These are phyloP conservation scores for Hermetia illucens DNA, from an alignment of 1,140 invertebrate species.

Conservation along the genomic window DNA sequence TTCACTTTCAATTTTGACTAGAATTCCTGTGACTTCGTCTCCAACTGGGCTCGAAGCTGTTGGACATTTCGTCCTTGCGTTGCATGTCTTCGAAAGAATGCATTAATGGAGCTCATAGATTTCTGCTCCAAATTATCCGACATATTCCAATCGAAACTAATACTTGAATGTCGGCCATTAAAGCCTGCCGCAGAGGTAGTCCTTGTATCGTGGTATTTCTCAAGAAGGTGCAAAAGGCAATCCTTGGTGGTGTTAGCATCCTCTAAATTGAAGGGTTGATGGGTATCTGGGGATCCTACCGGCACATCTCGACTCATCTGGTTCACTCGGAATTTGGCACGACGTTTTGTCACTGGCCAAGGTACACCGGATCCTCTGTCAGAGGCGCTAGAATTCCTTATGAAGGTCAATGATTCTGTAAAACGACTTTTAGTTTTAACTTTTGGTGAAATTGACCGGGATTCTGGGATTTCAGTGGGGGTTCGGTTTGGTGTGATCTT, in stretches of 20 bases:
- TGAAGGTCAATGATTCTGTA: slow-evolving; percentile 28
- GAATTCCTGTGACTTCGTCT: slow-evolving; percentile 20
- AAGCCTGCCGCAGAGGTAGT: slow-evolving; percentile 15
- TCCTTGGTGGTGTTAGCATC: slow-evolving; percentile 54
- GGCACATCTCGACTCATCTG: slow-evolving; percentile 46
- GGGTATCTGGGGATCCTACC: slow-evolving; percentile 37
- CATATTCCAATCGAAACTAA: slow-evolving; percentile 26
- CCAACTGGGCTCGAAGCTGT: slow-evolving; percentile 24
- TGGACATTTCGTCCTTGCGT: slow-evolving; percentile 31
- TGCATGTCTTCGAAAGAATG: slow-evolving; percentile 47
- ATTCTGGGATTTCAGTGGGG: slow-evolving; percentile 5
- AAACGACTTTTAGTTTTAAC: slow-evolving; percentile 29
- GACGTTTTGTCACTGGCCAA: slow-evolving; percentile 32
- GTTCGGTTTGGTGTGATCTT: slow-evolving; percentile 8
- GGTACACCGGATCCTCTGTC: slow-evolving; percentile 35
- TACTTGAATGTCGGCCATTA: slow-evolving; percentile 22
- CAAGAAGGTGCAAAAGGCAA: slow-evolving; percentile 50
- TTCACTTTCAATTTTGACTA: too few species aligned
- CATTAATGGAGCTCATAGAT: slow-evolving; percentile 52
- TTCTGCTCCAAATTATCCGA: slow-evolving; percentile 32
- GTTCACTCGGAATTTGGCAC: slow-evolving; percentile 43
- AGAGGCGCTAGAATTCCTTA: slow-evolving; percentile 20
- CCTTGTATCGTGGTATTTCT: slow-evolving; percentile 50
- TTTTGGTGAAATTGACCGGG: slow-evolving; percentile 25
- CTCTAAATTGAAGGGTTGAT: slow-evolving; percentile 37